Base-by-base conservation (phyloP, 1,140 invertebrate species). In the Formica exsecta region DNA sequence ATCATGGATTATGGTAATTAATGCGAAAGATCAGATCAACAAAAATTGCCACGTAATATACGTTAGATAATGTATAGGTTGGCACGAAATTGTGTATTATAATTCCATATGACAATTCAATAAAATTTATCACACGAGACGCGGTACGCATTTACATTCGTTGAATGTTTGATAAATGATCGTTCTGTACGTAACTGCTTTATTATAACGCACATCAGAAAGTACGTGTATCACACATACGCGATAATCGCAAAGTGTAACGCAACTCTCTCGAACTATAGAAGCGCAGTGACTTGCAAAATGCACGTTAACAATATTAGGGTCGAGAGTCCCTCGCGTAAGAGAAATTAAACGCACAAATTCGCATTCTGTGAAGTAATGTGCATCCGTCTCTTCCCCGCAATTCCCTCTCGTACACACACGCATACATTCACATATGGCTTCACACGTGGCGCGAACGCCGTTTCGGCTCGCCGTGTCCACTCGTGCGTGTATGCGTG, bases 291-390 rank as follows among this genome's bases (percentile, higher is more conserved):
- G 54, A 61, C 8, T 74, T 25, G 68, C 70, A 48, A 13, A 61
- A 73, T 73, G n/a, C 79, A 29, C 19, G 36, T 74, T 25, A 61
- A 73, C 19, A 11, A 41, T 25, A 8, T 44, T 57, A 59, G 65
- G 41, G 36, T 59, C 77, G 66, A 61, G 36, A 61, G 25, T 32
- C 41, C 22, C 36, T n/a, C 29, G 54, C 8, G 9, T 36, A 32
- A 61, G 66, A 36, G 25, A 61, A 74, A 66, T 83, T 19, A 61
- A 83, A 61, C 68, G 54, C 79, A 11, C 51, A 61, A 61, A 36
- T 61, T 54, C 70, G 70, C 22, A 44, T 48, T 70, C 48, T n/a
- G 16, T 25, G 19, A 71, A 66, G 38, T 8, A 73, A 51, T 51
- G 25, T 25, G 51, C 38, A 61, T 48, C 38, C 54, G 66, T 44